Evolutionary conservation across 2,888 invertebrate genomes (phyloP), one percentile per base, ranked within the genome.

Genomic region (Oxytorus armatus): DNA sequence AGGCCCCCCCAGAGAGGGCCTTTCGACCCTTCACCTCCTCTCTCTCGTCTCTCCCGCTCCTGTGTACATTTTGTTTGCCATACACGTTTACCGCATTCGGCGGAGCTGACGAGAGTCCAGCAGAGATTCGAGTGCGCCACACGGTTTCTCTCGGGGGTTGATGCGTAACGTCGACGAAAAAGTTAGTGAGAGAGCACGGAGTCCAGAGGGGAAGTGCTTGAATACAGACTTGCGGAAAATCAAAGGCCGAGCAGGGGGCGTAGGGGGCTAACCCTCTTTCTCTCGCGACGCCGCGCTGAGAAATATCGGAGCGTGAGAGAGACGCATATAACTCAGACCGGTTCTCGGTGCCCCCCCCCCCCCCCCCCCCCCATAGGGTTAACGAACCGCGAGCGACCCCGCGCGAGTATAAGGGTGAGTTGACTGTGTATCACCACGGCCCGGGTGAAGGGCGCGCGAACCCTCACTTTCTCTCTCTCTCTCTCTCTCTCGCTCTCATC

Each of bases 381-480:
- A 79, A 79, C 79, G 75, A 79, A 79, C 79, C 79, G 75, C 75
- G 79, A 79, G 75, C 47, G 65, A 57, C 57, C 65, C 55, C 53
- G 5, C 55, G 14, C n/a, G 1, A 59, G 49, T 44, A 70, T 68
- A 66, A 69, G 65, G 21, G 69, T 51, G 49, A 47, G 78, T n/a
- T n/a, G n/a, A n/a, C n/a, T 61, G 16, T 68, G 59, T 69, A 36
- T 57, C 39, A 14, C 49, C 61, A 44, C 57, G 4, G 51, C 70
- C 79, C 69, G 70, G 79, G 75, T 75, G 65, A 79, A 79, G 75
- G 75, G 70, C 59, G 70, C 75, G 51, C 33, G 36, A 25, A 55
- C 2, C 39, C 68, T 18, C 51, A 14, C 11, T 23, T 16, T 25
- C 16, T 57, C 39, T 47, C 57, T n/a, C n/a, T n/a, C n/a, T n/a